Base-by-base conservation (phyloP, 2,888 invertebrate species). In the Agrochola litura region DNA sequence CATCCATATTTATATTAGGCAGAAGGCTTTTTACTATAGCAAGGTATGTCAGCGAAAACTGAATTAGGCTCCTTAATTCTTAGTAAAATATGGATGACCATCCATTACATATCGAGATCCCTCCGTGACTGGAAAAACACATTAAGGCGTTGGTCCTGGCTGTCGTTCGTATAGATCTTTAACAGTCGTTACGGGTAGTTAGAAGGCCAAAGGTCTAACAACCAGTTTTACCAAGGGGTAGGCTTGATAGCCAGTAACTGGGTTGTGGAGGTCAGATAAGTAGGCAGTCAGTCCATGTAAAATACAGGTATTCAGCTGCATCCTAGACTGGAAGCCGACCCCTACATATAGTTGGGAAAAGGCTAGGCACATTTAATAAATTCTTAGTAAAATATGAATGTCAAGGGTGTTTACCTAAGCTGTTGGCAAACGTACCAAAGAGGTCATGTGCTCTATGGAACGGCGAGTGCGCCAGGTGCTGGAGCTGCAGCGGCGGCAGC, bases 381-480 rank as follows among this genome's bases (percentile, higher is more conserved):
- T 49, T 25, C n/a, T 52, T 14, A 72, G 30, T 22, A 41, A 19
- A 41, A n/a, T 69, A 74, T 74, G 19, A 58, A 63, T 30, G n/a
- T 65, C 12, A 79, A 52, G 14, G 25, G 30, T 86, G 78, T 70
- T 88, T 89, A 88, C 88, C 87, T 87, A 91, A 90, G 81, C 88
- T 88, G 87, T 90, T 91, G 87, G 92, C 91, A 84, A 91, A 97
- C 97, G 97, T 96, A 98, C 98, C 98, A 92, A 98, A 97, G 93
- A 98, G 98, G 93, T 98, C 98, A 46, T 98, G 97, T 65, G 98
- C 97, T 90, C 98, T 97, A 74, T 97, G 97, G 90, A 98, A 98
- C 37, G 90, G 98, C 96, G 90, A 97, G 97, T 91, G 98, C 96
- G 95, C 93, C 85, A 98, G 96, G 89, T 98, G 98, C 86, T 96